Percentiles rank a stretch among this genome's conserved stretches.
phyloP scores from a whole-genome alignment of 2,113 vertebrate species.

The Perca fluviatilis region DNA sequence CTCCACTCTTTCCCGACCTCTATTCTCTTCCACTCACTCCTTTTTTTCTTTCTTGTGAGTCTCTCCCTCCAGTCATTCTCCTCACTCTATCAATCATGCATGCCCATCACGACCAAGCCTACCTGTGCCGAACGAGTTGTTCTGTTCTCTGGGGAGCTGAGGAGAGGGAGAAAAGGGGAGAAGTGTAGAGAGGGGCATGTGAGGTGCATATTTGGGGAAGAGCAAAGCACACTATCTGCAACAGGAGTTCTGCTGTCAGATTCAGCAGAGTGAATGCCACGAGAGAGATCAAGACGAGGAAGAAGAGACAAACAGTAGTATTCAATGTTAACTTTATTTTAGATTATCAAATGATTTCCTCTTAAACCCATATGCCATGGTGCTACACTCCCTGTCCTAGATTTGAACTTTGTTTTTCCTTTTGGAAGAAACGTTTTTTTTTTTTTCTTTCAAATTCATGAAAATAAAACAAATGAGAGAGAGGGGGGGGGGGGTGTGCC shows the following conservation, averaged over 20 bases:
- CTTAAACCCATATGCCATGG: background rate
- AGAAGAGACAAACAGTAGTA: slow-evolving; percentile 18
- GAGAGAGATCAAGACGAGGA: background rate
- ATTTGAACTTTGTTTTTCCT: slow-evolving; percentile 18
- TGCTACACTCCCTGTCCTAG: background rate
- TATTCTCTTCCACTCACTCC: slow-evolving; percentile 13
- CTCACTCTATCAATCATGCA: slow-evolving; percentile 62
- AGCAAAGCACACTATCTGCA: slow-evolving; percentile 31
- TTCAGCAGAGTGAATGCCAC: slow-evolving; percentile 28
- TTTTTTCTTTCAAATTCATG: background rate
- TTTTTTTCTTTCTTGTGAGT: slow-evolving; percentile 51
- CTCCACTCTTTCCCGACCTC: slow-evolving; percentile 30
- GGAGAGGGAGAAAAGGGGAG: slow-evolving; percentile 28
- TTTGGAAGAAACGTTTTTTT: background rate
- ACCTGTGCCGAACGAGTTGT: slow-evolving; percentile 61
- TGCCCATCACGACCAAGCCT: slow-evolving; percentile 51
- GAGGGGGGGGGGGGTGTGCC: background rate
- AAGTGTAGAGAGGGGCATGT: slow-evolving; percentile 29
- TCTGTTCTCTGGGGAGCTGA: slow-evolving; percentile 51
- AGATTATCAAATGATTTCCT: slow-evolving; percentile 6
- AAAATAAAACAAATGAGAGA: background rate
- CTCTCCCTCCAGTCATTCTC: slow-evolving; percentile 37
- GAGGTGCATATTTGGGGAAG: slow-evolving; percentile 21
- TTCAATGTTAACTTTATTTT: slow-evolving; percentile 26
- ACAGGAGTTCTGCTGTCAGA: slow-evolving; percentile 24